Conservation (phyloP, 2,888 invertebrate species). For the Agonopterix subpropinquella region DNA sequence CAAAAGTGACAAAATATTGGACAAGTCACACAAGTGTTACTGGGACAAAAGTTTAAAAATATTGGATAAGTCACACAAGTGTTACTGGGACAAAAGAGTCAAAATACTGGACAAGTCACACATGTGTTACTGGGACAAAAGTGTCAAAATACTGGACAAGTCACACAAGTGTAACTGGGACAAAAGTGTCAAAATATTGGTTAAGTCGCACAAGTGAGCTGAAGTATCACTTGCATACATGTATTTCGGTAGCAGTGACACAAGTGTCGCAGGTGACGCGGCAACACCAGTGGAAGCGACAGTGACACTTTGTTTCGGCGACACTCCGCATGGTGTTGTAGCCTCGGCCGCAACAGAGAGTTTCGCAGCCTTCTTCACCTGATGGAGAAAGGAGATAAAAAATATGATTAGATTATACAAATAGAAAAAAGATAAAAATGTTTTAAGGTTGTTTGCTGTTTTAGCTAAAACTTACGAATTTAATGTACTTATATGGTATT, state of each 20-base stretch:
- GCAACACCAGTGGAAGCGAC: slow-evolving; percentile 98
- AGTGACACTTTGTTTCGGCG: slow-evolving; percentile 88
- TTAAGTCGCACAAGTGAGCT: not conserved
- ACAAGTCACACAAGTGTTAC: no score
- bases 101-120: no score
- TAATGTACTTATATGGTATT: no score
- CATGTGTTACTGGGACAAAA: no score
- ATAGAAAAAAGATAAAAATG: no score
- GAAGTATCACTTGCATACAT: slow-evolving; percentile 84
- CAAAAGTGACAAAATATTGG: no score
- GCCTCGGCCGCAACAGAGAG: slow-evolving; percentile 94
- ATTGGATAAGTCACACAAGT: no score
- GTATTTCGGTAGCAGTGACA: slow-evolving; percentile 83
- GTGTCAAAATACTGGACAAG: no score
- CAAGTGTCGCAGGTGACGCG: slow-evolving; percentile 94
- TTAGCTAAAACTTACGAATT: no score
- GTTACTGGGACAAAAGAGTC: no score
- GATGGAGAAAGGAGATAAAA: slow-evolving; percentile 19
- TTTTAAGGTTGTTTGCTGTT: no score
- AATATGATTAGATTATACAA: no score
- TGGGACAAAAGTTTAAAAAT: not conserved
- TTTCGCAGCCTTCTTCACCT: slow-evolving; percentile 88
- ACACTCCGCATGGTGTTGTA: slow-evolving; percentile 90
- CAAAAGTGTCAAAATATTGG: not conserved
- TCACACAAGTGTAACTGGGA: not conserved